Evolutionary conservation across 2,888 invertebrate species (phyloP).

Genomic region (Lithophane semibrunnea): DNA sequence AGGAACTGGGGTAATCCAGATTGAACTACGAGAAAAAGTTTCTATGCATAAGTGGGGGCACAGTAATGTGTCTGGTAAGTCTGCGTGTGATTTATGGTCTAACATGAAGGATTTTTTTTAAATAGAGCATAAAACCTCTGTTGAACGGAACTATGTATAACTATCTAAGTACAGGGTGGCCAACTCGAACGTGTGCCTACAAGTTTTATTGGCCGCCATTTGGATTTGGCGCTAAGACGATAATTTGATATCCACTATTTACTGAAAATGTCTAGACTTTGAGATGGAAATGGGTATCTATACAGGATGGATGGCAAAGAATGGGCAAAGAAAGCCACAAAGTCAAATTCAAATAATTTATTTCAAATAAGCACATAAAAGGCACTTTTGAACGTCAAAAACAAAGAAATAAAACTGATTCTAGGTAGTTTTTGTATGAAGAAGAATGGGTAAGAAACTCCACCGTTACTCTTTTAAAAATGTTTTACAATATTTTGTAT

Average conservation of each 20-base stretch:
- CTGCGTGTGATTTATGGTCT: conserved; percentile 15
- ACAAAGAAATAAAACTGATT: too few species aligned
- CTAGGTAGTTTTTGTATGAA: too few species aligned
- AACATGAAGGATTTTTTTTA: background rate
- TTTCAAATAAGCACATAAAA: too few species aligned
- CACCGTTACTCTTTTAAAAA: too few species aligned
- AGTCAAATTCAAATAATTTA: too few species aligned
- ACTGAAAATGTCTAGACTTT: background rate
- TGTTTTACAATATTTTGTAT: too few species aligned
- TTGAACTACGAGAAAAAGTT: conserved; percentile 28
- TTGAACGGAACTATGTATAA: background rate
- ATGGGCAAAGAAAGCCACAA: too few species aligned
- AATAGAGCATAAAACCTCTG: background rate
- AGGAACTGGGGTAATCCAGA: conserved; percentile 35
- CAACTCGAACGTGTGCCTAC: background rate
- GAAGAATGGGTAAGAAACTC: too few species aligned
- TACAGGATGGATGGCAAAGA: too few species aligned
- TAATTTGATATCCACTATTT: background rate
- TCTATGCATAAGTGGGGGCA: conserved; percentile 11
- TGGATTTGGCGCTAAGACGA: background rate
- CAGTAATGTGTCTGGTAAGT: background rate
- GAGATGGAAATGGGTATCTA: too few species aligned
- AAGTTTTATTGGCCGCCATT: background rate
- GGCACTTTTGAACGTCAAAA: too few species aligned
- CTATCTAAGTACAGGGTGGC: background rate